Conservation (phyloP, 2,113 vertebrate species). For the Macaca nemestrina region DNA sequence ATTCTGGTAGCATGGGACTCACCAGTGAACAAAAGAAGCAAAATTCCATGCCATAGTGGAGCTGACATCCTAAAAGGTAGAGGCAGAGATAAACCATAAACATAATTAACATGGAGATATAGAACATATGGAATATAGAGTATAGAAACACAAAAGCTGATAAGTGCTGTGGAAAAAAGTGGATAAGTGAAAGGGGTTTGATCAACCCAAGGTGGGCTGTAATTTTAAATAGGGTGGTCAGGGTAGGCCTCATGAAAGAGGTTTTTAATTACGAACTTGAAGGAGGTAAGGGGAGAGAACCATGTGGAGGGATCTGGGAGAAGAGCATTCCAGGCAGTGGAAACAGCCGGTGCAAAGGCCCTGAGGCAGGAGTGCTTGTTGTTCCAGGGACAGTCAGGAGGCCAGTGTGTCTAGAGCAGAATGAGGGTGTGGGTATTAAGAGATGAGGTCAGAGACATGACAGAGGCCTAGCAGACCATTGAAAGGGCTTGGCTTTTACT, state of each 20-base stretch:
- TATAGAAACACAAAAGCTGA: not conserved
- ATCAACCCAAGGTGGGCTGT: not conserved
- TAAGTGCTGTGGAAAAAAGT: not conserved
- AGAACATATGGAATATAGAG: not conserved
- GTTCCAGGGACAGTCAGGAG: not conserved
- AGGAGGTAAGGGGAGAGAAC: not conserved
- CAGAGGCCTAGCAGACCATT: not conserved
- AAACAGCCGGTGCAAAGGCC: not conserved
- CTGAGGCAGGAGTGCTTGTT: not conserved
- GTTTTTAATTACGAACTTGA: not conserved
- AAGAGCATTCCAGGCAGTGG: not conserved
- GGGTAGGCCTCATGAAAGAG: not conserved
- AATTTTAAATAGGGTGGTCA: not conserved
- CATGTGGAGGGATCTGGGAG: not conserved
- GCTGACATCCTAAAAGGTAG: not conserved
- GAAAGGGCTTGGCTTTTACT: not conserved
- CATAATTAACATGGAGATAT: not conserved
- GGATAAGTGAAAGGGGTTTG: not conserved
- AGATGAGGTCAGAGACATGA: not conserved
- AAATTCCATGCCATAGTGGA: not conserved
- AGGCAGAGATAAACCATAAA: not conserved
- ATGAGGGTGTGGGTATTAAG: not conserved
- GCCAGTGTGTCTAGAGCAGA: not conserved
- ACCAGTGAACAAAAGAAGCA: not conserved
- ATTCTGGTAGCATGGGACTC: not conserved